Evolutionary conservation across 92 coral and sea anemone genomes (phyloP).

Genomic region (Diadumene lineata): DNA sequence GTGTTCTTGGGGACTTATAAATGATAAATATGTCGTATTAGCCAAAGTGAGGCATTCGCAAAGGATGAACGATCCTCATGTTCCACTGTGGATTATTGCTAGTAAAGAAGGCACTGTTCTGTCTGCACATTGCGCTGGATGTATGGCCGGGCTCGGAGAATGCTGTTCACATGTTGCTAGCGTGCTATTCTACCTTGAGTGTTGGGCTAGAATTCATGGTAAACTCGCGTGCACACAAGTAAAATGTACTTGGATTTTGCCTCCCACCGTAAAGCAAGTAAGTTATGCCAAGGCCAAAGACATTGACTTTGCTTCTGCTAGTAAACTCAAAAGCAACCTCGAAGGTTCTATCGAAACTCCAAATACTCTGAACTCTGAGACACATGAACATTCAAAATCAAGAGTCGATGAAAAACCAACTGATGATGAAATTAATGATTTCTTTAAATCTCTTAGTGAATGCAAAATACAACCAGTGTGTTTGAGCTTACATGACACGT

Average conservation of each 20-base stretch:
- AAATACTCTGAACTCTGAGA: background rate
- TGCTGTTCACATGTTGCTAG: constrained; percentile 59
- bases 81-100: constrained; percentile 47
- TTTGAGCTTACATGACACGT: constrained; percentile 21
- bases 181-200: constrained; percentile 52
- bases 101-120: constrained; percentile 42
- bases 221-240: constrained; percentile 57
- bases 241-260: constrained; percentile 57
- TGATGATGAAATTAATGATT: constrained; percentile 23
- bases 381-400: background rate
- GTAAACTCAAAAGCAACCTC: constrained; percentile 37
- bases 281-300: constrained; percentile 41
- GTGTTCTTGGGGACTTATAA: constrained; percentile 40
- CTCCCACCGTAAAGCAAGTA: constrained; percentile 41
- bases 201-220: constrained; percentile 45
- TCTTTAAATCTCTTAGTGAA: constrained; percentile 31
- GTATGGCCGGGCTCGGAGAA: constrained; percentile 55
- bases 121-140: constrained; percentile 52
- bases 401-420: background rate
- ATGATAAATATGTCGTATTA: constrained; percentile 50
- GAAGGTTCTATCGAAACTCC: constrained; percentile 22
- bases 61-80: constrained; percentile 46
- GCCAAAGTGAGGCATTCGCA: constrained; percentile 51
- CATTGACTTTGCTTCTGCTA: constrained; percentile 47
- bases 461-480: constrained; percentile 38